Conservation (phyloP, 2,113 vertebrate genomes). For the Tringa solitaria region DNA sequence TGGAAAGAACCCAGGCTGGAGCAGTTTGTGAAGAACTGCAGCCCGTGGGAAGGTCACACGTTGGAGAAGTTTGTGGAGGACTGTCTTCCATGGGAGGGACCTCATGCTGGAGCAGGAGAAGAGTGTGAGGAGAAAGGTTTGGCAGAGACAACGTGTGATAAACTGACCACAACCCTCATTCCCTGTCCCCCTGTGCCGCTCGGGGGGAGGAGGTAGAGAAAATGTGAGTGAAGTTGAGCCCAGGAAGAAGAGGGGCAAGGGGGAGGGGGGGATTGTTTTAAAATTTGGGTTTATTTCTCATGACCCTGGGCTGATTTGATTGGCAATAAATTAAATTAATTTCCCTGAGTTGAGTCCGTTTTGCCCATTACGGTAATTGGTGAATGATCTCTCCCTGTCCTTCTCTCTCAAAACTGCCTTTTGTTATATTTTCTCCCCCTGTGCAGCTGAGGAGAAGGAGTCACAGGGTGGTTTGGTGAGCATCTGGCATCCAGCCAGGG, state of each 20-base stretch:
- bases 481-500: not conserved
- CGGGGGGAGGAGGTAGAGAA: not conserved
- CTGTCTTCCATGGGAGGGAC: not conserved
- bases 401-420: not conserved
- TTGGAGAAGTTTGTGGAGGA: not conserved
- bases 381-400: not conserved
- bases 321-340: not conserved
- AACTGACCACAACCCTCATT: not conserved
- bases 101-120: not conserved
- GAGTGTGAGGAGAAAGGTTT: not conserved
- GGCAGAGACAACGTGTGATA: not conserved
- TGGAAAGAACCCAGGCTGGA: not conserved
- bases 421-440: not conserved
- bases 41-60: not conserved
- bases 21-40: not conserved
- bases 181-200: accelerated
- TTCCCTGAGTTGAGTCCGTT: not conserved
- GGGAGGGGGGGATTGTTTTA: not conserved
- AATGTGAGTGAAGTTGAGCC: not conserved
- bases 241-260: not conserved
- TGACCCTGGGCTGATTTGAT: not conserved
- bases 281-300: not conserved
- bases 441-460: not conserved
- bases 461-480: too few relatives aligned
- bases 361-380: accelerated